These are phyloP conservation scores for Nansenia antarctica DNA, from an alignment of 2,113 vertebrate species.

Conservation along the genomic window DNA sequence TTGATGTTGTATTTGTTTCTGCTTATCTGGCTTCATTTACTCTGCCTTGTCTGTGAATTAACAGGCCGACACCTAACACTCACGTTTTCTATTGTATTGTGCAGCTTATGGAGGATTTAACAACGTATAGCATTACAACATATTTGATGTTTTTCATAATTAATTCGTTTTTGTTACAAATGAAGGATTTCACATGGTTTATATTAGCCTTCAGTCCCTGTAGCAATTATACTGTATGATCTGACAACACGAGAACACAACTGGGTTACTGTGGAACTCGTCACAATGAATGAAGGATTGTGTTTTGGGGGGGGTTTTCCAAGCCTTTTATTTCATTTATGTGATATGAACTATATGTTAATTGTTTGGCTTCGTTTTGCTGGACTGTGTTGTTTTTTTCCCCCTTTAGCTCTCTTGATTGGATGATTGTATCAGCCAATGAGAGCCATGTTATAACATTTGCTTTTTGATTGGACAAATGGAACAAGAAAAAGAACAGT, in stretches of 20 bases:
- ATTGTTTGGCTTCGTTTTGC: conserved; percentile 46
- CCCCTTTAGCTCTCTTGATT: conserved; percentile 32
- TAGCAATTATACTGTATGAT: conserved; percentile 7
- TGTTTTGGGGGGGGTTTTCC: conserved; percentile 12
- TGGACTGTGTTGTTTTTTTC: conserved; percentile 44
- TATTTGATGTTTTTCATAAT: neutral
- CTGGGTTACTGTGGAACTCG: neutral
- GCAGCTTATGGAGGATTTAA: conserved; percentile 29
- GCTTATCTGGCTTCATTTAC: conserved; percentile 56
- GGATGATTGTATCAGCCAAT: conserved; percentile 56
- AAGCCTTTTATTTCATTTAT: conserved; percentile 38
- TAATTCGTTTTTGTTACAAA: conserved; percentile 26
- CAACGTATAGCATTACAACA: neutral
- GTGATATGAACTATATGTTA: conserved; percentile 42
- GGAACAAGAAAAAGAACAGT: conserved; percentile 8
- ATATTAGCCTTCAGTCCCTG: conserved; percentile 4
- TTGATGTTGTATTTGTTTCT: conserved; percentile 29
- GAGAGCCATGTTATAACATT: conserved; percentile 36
- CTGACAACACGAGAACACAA: conserved; percentile 6
- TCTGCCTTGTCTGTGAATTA: conserved; percentile 65
- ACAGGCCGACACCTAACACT: conserved; percentile 43
- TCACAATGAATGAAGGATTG: conserved; percentile 41
- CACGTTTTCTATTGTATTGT: conserved; percentile 30
- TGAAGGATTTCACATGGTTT: conserved; percentile 37
- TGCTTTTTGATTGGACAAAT: conserved; percentile 1